Evolutionary conservation across 2,888 invertebrate genomes (phyloP).

Genomic region (Dryadula phaetusa): DNA sequence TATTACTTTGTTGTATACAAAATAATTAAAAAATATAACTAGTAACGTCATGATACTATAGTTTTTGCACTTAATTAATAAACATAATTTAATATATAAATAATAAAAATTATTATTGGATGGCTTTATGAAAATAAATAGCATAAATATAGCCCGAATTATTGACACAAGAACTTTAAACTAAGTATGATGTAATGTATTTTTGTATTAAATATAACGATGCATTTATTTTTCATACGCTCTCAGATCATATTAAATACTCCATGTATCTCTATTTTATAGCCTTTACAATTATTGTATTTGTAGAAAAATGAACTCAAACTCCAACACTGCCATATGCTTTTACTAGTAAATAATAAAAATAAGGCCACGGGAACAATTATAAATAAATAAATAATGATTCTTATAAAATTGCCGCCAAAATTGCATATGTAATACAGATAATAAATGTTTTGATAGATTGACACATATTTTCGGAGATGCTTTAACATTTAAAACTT

Average conservation of each 20-base stretch:
- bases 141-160: conserved; percentile 46
- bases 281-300: conserved; percentile 23
- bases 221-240: conserved; percentile 53
- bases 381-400: conserved; percentile 35
- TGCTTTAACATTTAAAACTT: background rate
- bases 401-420: conserved; percentile 47
- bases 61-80: too few species aligned
- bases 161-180: conserved; percentile 13
- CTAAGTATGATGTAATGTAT: conserved; percentile 45
- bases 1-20: too few species aligned
- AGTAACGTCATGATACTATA: too few species aligned
- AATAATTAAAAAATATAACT: too few species aligned
- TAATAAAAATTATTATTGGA: background rate
- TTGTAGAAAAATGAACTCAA: conserved; percentile 37
- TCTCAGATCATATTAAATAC: conserved; percentile 34
- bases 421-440: conserved; percentile 10
- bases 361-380: conserved; percentile 67
- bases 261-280: conserved; percentile 29
- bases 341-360: conserved; percentile 54
- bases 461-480: background rate
- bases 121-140: background rate
- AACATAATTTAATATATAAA: background rate
- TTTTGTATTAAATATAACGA: conserved; percentile 44
- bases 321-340: conserved; percentile 59
- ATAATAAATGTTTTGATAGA: conserved; percentile 2